Conservation (phyloP, 2,113 vertebrate genomes). For the Aldabrachelys gigantea region DNA sequence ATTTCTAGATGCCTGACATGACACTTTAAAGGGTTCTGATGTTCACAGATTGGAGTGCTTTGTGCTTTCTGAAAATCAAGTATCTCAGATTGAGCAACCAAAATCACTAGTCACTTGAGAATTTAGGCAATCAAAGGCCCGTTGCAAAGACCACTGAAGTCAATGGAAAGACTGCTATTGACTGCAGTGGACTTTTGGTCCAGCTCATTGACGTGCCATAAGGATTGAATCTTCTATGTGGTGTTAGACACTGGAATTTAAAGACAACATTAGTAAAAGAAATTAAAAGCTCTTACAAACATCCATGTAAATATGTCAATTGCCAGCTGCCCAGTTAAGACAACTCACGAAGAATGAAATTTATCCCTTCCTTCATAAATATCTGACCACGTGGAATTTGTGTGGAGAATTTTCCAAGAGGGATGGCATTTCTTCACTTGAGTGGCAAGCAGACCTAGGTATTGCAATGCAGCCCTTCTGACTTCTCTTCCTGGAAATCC, state of each 20-base stretch:
- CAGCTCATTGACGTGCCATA: neutral
- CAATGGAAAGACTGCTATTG: neutral
- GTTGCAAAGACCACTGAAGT: neutral
- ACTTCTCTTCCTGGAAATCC: accelerated
- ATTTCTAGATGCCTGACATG: neutral
- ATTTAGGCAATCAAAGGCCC: neutral
- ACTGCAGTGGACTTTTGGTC: neutral
- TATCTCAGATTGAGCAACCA: neutral
- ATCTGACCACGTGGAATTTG: no score
- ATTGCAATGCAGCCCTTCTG: neutral
- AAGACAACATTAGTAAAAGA: neutral
- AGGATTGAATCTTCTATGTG: neutral
- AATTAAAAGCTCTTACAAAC: neutral
- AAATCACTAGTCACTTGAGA: accelerated
- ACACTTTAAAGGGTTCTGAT: neutral
- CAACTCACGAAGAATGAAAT: neutral
- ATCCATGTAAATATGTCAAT: neutral
- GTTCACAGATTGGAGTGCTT: neutral
- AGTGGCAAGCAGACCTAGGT: accelerated
- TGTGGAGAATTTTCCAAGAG: neutral
- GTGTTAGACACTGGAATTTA: neutral
- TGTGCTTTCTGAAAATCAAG: neutral
- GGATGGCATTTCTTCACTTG: neutral
- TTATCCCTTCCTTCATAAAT: neutral
- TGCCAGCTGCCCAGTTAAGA: accelerated